Conservation (phyloP, 1,140 invertebrate genomes). For the Acromyrmex heyeri region DNA sequence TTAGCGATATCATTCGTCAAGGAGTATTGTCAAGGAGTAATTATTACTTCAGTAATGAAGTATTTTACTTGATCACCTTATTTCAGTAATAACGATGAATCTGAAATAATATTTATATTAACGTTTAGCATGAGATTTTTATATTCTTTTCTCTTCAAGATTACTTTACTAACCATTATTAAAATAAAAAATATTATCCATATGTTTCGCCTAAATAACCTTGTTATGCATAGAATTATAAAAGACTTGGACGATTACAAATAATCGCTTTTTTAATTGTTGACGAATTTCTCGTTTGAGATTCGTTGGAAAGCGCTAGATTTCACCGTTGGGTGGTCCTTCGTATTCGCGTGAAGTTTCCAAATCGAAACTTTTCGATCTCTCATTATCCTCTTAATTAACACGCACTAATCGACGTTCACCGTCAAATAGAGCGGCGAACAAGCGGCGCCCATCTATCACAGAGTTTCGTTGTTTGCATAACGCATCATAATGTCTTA, state of each 20-base stretch:
- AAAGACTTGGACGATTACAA: neutral
- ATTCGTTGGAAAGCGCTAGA: neutral
- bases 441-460: neutral
- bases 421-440: neutral
- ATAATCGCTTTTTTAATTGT: neutral
- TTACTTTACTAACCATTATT: neutral
- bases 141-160: neutral
- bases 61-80: slow-evolving; percentile 4
- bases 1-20: neutral
- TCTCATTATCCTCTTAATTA: slow-evolving; percentile 42
- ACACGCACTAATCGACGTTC: neutral
- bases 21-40: neutral
- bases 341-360: neutral
- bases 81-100: slow-evolving; percentile 1
- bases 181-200: neutral
- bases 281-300: neutral
- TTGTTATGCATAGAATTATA: neutral
- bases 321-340: slow-evolving; percentile 1
- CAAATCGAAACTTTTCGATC: slow-evolving; percentile 34
- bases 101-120: slow-evolving; percentile 29
- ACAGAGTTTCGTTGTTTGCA: slow-evolving; percentile 7
- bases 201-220: neutral
- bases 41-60: slow-evolving; percentile 6
- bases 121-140: neutral
- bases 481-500: slow-evolving; percentile 19